These are phyloP conservation scores for Hydraecia micacea DNA, from an alignment of 2,888 invertebrate genomes.

Conservation along the genomic window DNA sequence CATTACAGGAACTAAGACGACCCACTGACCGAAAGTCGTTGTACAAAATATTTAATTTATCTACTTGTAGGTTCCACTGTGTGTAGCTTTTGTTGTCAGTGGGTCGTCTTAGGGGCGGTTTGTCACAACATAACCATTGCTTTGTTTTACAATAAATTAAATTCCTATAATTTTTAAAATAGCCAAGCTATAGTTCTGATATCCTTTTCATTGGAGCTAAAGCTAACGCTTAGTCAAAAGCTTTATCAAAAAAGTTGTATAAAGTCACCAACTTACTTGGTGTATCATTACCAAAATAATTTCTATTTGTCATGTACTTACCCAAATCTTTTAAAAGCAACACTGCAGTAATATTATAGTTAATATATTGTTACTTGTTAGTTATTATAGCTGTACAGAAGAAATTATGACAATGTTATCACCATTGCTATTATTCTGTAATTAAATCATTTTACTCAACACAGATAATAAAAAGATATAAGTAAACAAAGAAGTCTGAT, in stretches of 20 bases:
- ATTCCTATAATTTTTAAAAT: too few species aligned
- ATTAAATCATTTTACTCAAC: background rate
- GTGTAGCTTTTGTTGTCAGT: too few species aligned
- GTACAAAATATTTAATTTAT: background rate
- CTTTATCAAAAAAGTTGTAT: background rate
- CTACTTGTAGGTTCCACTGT: background rate
- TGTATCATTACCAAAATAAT: background rate
- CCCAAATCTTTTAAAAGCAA: background rate
- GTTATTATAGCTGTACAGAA: background rate
- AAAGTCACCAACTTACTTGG: background rate
- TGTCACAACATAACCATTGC: background rate
- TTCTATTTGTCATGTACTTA: too few species aligned
- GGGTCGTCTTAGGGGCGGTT: too few species aligned
- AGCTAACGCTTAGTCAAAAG: background rate
- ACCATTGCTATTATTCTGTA: background rate
- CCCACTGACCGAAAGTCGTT: too few species aligned
- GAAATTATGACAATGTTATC: background rate
- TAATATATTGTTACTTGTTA: background rate
- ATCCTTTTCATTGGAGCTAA: background rate
- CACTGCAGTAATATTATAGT: background rate
- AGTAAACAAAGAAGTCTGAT: background rate
- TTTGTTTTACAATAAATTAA: background rate
- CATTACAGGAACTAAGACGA: too few species aligned
- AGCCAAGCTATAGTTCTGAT: background rate
- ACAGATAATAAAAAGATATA: background rate